These are phyloP conservation scores for Aphis craccivora DNA, from an alignment of 1,140 invertebrate species.

Conservation along the genomic window DNA sequence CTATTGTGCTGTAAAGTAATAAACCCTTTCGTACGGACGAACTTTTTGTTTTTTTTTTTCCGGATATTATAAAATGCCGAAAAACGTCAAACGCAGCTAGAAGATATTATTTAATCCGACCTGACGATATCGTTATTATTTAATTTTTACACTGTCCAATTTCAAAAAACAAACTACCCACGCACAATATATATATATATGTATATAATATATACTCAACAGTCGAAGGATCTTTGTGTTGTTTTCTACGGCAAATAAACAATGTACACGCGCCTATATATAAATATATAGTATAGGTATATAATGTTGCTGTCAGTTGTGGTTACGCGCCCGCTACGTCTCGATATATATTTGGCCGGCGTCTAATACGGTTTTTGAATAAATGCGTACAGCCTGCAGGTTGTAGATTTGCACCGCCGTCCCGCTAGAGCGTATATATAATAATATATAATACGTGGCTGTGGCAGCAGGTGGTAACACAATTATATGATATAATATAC, in stretches of 20 bases:
- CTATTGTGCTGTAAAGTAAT: slow-evolving; percentile 16
- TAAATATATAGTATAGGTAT: not conserved
- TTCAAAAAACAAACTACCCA: not conserved
- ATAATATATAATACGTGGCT: not conserved
- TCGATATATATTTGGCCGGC: not conserved
- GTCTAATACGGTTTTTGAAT: not conserved
- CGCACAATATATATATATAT: not conserved
- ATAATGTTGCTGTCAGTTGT: not conserved
- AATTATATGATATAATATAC: not conserved
- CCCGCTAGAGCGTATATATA: not conserved
- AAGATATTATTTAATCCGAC: not conserved
- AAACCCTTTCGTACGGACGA: not conserved
- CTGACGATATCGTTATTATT: not conserved
- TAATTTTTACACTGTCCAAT: not conserved
- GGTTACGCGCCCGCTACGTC: not conserved
- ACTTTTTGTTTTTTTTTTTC: not conserved
- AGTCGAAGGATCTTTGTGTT: not conserved
- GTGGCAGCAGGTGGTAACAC: not conserved
- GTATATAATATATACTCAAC: not conserved
- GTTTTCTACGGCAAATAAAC: not conserved
- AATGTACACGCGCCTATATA: not conserved
- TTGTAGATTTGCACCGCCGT: not conserved
- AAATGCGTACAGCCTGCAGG: not conserved
- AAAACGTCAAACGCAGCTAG: not conserved
- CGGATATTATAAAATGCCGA: not conserved